These are phyloP conservation scores for Stegastes partitus DNA, from an alignment of 2,113 vertebrate genomes.

Conservation along the genomic window DNA sequence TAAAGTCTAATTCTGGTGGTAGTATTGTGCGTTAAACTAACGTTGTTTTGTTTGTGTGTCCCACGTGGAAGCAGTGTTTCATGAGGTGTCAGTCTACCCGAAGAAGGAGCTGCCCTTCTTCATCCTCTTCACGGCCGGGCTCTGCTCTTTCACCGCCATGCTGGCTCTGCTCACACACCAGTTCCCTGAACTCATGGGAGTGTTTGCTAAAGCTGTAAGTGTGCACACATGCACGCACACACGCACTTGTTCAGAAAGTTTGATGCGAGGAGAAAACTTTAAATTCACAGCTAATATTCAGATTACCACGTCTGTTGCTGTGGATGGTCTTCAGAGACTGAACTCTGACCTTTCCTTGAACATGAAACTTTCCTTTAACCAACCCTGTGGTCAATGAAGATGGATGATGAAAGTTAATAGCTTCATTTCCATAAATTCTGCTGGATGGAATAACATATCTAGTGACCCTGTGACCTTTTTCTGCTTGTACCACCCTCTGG, in stretches of 20 bases:
- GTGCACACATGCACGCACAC: constrained; percentile 1
- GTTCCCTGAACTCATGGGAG: constrained; percentile 99
- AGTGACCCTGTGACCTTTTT: background rate
- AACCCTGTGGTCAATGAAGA: too few relatives aligned
- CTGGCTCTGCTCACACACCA: constrained; percentile 98
- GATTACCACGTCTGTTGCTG: too few relatives aligned
- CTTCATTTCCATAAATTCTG: background rate
- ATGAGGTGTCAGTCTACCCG: constrained; percentile 99
- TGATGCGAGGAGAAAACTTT: background rate
- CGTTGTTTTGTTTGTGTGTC: constrained; percentile 39
- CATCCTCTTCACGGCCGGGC: constrained; percentile 97
- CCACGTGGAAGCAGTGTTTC: constrained; percentile 91
- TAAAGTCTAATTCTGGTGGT: too few relatives aligned
- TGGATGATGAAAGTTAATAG: too few relatives aligned
- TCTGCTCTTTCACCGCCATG: constrained; percentile 99
- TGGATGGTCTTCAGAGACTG: too few relatives aligned
- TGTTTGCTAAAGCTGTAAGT: constrained; percentile 99
- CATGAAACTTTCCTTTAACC: too few relatives aligned
- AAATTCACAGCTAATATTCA: background rate
- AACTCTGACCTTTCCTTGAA: too few relatives aligned
- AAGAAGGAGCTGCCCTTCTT: constrained; percentile 99
- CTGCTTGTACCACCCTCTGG: background rate
- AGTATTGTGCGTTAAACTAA: constrained; percentile 34
- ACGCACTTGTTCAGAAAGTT: background rate
- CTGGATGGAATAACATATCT: background rate